Base-by-base conservation (phyloP, 1,140 invertebrate genomes). In the Chrysopa pallens region DNA sequence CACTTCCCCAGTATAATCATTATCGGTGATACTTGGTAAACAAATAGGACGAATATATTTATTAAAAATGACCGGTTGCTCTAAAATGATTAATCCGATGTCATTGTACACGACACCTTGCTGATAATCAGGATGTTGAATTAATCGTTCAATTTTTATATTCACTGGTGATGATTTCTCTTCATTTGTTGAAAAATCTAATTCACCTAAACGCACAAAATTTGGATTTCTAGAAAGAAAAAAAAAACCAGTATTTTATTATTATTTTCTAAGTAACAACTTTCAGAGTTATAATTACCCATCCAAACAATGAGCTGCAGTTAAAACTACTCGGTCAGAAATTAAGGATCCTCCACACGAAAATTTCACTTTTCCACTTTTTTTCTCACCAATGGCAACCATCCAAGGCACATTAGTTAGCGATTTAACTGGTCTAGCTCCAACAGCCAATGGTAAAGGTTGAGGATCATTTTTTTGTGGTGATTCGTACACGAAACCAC, bases 281-380 rank as follows among this genome's bases (percentile, higher is more conserved):
- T 11, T 31, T 31, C 11, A 31, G 11, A 31, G 11, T 9, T 33
- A 33, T 33, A 11, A 33, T 12, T 33, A 11, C n/a, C n/a, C 8
- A 6, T 9, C n/a, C 31, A 46, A 58, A 41, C 57, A 59, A 49
- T 59, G 57, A 7, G 56, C 57, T 8, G 57, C 57, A 2, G 56
- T 54, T 6, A 59, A 2, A 17, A 59, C 42, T 8, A 42, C 47
- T 40, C 38, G 46, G 5, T 48, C 41, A 8, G 46, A 44, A 23
- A 59, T 53, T 38, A 59, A 49, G 14, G 56, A 46, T 8, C 52
- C 56, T 6, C 57, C 57, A 44, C 57, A 59, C 13, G 14, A 31
- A 9, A 2, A 33, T 4, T 33, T 2, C 8, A 33, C n/a, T 4
- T 33, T 12, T 11, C 8, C 4, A 4, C 31, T 6, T 6, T 33